phyloP scores from a whole-genome alignment of 2,113 vertebrate species.

The Brachypodius melanocephalos region DNA sequence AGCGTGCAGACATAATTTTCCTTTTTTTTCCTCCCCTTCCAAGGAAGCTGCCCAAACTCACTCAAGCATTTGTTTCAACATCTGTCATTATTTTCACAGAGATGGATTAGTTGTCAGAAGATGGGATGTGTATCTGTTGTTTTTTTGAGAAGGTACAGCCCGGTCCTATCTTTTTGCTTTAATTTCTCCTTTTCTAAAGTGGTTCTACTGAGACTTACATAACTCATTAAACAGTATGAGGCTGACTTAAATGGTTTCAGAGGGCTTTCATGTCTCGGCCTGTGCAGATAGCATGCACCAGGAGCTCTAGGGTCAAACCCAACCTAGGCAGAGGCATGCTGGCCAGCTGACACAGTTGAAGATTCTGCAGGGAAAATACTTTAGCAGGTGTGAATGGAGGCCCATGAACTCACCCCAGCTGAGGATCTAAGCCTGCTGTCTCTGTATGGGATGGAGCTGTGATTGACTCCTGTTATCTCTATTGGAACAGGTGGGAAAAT shows the following conservation, averaged over 20 bases:
- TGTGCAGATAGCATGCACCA: neutral
- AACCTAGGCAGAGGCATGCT: neutral
- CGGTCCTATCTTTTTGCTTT: neutral
- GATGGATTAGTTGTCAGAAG: conserved; percentile 8
- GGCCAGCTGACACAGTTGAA: neutral
- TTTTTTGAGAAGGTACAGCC: neutral
- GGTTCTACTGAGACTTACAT: neutral
- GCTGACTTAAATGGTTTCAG: neutral
- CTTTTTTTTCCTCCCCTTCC: neutral
- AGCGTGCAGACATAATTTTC: neutral
- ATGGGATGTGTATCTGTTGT: neutral
- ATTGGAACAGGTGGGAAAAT: conserved; percentile 84
- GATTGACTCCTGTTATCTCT: conserved; percentile 6
- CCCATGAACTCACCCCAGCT: neutral
- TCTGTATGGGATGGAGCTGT: neutral
- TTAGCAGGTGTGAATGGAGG: neutral
- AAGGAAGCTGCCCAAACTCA: neutral
- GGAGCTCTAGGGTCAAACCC: neutral
- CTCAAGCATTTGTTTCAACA: conserved; percentile 38
- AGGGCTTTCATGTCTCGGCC: neutral
- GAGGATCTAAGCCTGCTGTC: neutral
- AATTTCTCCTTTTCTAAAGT: neutral
- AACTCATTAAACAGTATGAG: neutral
- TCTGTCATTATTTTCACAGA: conserved; percentile 23
- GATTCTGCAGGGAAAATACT: neutral